Percentiles rank a stretch among this genome's conserved stretches.
Conservation (phyloP, 1,140 invertebrate genomes). For the Campoletis sonorensis region DNA sequence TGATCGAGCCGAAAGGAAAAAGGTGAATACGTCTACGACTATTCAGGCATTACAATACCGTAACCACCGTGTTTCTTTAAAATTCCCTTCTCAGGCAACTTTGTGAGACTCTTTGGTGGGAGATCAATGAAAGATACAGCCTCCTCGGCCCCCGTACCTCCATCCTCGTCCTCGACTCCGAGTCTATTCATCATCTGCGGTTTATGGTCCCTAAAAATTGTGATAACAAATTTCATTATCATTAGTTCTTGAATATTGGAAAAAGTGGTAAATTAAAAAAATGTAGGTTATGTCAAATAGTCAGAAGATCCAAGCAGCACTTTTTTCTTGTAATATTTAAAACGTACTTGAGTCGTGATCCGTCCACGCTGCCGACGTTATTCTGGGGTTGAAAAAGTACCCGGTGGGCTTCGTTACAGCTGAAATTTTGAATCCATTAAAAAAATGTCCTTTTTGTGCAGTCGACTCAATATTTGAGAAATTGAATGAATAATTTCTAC, state of each 20-base stretch:
- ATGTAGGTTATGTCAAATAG: neutral
- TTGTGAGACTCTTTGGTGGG: slow-evolving; percentile 84
- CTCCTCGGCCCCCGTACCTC: slow-evolving; percentile 86
- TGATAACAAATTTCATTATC: slow-evolving; percentile 42
- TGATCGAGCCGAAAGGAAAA: neutral
- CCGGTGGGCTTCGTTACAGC: slow-evolving; percentile 83
- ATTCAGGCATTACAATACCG: slow-evolving; percentile 82
- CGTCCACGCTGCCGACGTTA: slow-evolving; percentile 79
- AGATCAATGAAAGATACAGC: slow-evolving; percentile 89
- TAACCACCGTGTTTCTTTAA: slow-evolving; percentile 90
- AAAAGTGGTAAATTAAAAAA: neutral
- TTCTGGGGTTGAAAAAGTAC: slow-evolving; percentile 84
- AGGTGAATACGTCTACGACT: slow-evolving; percentile 72
- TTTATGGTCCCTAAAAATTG: slow-evolving; percentile 84
- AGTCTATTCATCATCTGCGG: slow-evolving; percentile 85
- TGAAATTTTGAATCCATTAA: slow-evolving; percentile 71
- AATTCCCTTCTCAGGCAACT: slow-evolving; percentile 90
- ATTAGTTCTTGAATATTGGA: neutral
- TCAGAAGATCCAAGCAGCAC: too few relatives aligned
- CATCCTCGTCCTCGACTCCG: slow-evolving; percentile 81
- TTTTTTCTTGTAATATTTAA: slow-evolving; percentile 5
- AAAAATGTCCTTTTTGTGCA: too few relatives aligned
- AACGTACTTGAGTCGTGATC: slow-evolving; percentile 78
- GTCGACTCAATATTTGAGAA: neutral
- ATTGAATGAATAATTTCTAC: neutral